These are phyloP conservation scores for Eolophus roseicapilla DNA, from an alignment of 2,113 vertebrate genomes.

Conservation along the genomic window DNA sequence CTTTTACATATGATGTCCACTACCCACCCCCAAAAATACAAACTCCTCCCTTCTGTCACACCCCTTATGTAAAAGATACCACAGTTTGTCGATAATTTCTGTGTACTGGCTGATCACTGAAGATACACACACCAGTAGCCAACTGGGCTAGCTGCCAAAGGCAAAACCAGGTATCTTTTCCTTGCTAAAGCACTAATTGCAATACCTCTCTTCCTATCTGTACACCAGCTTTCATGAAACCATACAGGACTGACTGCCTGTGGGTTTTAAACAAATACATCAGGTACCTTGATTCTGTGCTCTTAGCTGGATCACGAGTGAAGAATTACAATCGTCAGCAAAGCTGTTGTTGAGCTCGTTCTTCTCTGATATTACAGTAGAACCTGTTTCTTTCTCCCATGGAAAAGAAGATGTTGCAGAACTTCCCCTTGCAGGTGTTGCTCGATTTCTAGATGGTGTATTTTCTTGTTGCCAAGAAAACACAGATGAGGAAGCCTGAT, in stretches of 20 bases:
- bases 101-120: background rate
- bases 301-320: slow-evolving; percentile 78
- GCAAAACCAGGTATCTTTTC: background rate
- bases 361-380: slow-evolving; percentile 26
- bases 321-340: slow-evolving; percentile 51
- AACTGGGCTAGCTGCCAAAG: background rate
- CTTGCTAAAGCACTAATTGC: background rate
- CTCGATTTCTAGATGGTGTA: slow-evolving; percentile 68
- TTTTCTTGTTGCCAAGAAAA: slow-evolving; percentile 90
- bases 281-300: slow-evolving; percentile 86
- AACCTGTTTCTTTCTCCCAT: slow-evolving; percentile 76
- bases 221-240: background rate
- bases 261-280: background rate
- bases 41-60: background rate
- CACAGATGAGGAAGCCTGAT: slow-evolving; percentile 87
- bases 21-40: background rate
- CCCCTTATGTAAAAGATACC: background rate
- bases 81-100: background rate
- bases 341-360: slow-evolving; percentile 11
- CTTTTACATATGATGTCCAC: background rate
- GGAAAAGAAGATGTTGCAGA: slow-evolving; percentile 57
- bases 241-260: background rate
- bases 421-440: slow-evolving; percentile 79
- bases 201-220: background rate
- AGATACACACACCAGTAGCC: background rate